Base-by-base conservation (phyloP, 2,797 vertebrate species). In the Parotocinclus haroldoi region DNA sequence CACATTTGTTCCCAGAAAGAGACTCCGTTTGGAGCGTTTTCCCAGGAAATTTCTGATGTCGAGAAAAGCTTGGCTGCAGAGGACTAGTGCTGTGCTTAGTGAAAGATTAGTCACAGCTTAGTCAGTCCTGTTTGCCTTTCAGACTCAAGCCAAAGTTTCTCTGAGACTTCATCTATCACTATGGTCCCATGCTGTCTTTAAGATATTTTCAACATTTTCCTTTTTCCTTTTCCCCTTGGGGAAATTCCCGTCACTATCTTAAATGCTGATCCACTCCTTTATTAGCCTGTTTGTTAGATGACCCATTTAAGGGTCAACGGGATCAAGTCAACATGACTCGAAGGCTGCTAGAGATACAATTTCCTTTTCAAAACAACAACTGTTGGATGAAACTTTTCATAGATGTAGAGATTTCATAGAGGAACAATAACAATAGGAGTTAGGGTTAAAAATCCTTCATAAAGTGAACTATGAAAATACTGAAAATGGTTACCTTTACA, bases 1-100 rank as follows among this genome's bases (percentile, higher is more conserved):
- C 12, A 12, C 16, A 39, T 42, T 62, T 58, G 44, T 70, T 69
- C 50, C 56, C 66, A 67, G 76, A 72, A 78, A 72, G 46, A 65
- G 38, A 56, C 39, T 55, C 17, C 49, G 17, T 45, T 56, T 58
- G 38, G 44, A 55, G 16, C 51, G 52, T 12, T 63, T 73, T 63
- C 62, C 50, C 50, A 64, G 51, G 60, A 46, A 63, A 44, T 40
- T 54, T 50, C 59, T 44, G 53, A 64, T 54, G 51, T 54, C 37
- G 52, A 49, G 63, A 4, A 10, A 59, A 66, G 73, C 55, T 51
- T 66, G 51, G n/a, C 62, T 62, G 36, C 19, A 53, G 39, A 58
- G 27, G 44, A 56, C n/a, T 55, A 59, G 45, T 53, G 64, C 53
- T 44, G 44, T 62, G 27, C 51, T 67, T 68, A 66, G 68, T 74